Base-by-base conservation (phyloP, 2,113 vertebrate species). In the Nipponia nippon region DNA sequence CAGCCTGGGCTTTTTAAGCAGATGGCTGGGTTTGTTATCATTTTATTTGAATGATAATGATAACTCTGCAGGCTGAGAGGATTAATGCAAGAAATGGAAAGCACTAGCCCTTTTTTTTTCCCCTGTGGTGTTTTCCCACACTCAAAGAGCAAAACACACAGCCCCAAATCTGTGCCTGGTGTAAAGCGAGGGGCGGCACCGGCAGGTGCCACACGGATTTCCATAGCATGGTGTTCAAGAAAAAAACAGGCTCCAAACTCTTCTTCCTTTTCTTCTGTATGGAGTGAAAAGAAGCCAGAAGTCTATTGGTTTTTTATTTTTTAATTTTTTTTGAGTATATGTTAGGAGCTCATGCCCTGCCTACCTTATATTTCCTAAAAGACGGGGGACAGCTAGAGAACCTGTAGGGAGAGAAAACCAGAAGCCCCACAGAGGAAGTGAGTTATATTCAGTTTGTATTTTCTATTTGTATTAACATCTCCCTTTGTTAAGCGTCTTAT, bases 81-180 rank as follows among this genome's bases (percentile, higher is more conserved):
- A 96, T 96, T 94, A 94, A 76, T 76, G 73, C 65, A 82, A 95
- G 86, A 87, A 85, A 56, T 61, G 22, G 56, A 94, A 89, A 91
- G 29, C 84, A 61, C 56, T 46, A 63, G 55, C 83, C 55, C 34
- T 76, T 76, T 73, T 90, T 47, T 50, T 50, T 4, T 3, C 4
- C 10, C 59, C 4, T 0, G 0, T 63, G 46, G n/a, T 88, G 58
- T 78, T 93, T 90, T 92, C 72, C 66, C 77, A 75, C 76, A 80
- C 34, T 90, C 44, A 63, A 78, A 89, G 65, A 61, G 76, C 55
- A 89, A 83, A 96, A 78, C 50, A 58, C 20, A 42, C 53, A 67
- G 53, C 67, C 71, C 25, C n/a, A 61, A 32, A 69, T 49, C 80
- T 75, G 50, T 70, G 70, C 69, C 49, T 47, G 7, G 6, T 26